These are phyloP conservation scores for Sebastes melanostomus DNA, from an alignment of 2,797 vertebrate genomes.

Conservation along the genomic window DNA sequence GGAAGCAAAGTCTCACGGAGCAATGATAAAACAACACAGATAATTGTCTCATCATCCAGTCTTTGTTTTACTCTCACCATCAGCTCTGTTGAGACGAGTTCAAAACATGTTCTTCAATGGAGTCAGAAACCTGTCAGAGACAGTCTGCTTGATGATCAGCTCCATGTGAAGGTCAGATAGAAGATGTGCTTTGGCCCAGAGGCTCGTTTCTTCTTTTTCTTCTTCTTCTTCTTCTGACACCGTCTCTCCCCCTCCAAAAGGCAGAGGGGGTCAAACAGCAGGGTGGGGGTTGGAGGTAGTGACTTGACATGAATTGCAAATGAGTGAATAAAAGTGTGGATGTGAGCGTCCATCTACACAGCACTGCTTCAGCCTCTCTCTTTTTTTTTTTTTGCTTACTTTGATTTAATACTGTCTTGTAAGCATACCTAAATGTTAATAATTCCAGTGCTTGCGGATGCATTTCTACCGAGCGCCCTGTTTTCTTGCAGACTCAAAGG, in stretches of 20 bases:
- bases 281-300: constrained; percentile 7
- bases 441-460: constrained; percentile 79
- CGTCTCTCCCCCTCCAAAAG: constrained; percentile 11
- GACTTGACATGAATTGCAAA: constrained; percentile 76
- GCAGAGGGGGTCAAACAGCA: constrained; percentile 36
- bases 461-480: constrained; percentile 65
- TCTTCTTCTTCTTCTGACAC: constrained; percentile 10
- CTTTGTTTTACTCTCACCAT: neutral
- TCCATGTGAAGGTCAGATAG: constrained; percentile 42
- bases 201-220: constrained; percentile 17
- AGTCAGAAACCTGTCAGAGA: constrained; percentile 38
- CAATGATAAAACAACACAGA: neutral
- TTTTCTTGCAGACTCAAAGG: constrained; percentile 80
- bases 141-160: constrained; percentile 26
- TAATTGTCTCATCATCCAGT: neutral
- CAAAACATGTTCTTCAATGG: constrained; percentile 6
- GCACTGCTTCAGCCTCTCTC: constrained; percentile 56
- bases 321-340: constrained; percentile 69
- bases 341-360: constrained; percentile 62
- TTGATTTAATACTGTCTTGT: constrained; percentile 82
- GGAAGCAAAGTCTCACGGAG: neutral
- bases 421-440: constrained; percentile 84
- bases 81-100: neutral
- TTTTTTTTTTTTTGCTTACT: constrained; percentile 76
- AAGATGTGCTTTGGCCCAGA: constrained; percentile 30